Evolutionary conservation across 2,113 vertebrate species (phyloP), one percentile per base, ranked within the genome.

Genomic region (Azemiops feae): DNA sequence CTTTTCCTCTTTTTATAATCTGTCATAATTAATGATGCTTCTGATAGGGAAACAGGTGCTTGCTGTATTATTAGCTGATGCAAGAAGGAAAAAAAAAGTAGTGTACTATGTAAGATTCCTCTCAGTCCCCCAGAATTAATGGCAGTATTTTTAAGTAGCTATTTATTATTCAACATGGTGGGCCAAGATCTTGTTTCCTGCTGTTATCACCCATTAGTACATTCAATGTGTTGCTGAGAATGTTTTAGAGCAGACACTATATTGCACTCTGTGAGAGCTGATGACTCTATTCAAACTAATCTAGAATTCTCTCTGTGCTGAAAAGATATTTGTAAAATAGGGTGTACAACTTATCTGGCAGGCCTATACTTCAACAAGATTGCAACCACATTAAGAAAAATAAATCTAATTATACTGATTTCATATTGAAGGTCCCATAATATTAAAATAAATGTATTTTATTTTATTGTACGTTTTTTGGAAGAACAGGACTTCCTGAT

Each of bases 11-110:
- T 88, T 93, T 85, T 74, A 85, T 30, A 81, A 54, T 89, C 23
- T 81, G 50, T 81, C 22, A 57, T 87, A 93, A 91, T 91, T 91
- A 93, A 91, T 30, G 25, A 57, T 89, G 89, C 89, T 74, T 90
- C 50, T 87, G 89, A 91, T 87, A 90, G 47, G 34, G 92, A 91
- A 93, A 55, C 50, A 93, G 85, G 89, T 91, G 57, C 45, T 88
- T 50, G 53, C 2, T 53, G 87, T 87, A 54, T 87, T 30, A 20
- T 90, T 93, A 93, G 54, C 45, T 58, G 85, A 60, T 27, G 74
- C 74, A 81, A 81, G 3, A 81, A 43, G 7, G 7, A 5, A 10
- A 39, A 85, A 57, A 92, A 89, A 43, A 7, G 23, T 18, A n/a
- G 22, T 39, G 53, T 22, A 8, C 16, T 55, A 6, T 54, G 25